Base-by-base conservation (phyloP, 2,113 vertebrate genomes). In the Periophthalmodon schlosseri region DNA sequence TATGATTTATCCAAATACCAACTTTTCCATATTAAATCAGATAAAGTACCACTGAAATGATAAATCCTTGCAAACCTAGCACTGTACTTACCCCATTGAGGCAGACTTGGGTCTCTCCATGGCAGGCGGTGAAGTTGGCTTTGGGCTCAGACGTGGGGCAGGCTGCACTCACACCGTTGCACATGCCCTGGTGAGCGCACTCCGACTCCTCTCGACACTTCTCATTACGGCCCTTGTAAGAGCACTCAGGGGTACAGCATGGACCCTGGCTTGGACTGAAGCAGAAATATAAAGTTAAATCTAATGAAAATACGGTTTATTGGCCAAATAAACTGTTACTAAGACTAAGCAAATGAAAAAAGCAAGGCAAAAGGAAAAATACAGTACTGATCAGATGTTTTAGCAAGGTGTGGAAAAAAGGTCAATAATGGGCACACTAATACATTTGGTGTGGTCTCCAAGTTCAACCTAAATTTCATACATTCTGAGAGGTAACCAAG, bases 121-220 rank as follows among this genome's bases (percentile, higher is more conserved):
- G 98, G 86, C 98, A 99, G 75, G 95, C 96, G 2, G 96, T 99
- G 81, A 99, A 95, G 92, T 99, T 98, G 39, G 92, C 91, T 83
- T 99, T 98, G 47, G 97, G 95, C 11, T 97, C 94, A 5, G 98
- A 99, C 0, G 96, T 88, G 9, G 98, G 98, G 80, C 97, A 99
- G 74, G 95, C 94, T 21, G 97, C 91, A 4, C 92, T 94, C 73
- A 70, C 6, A 0, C 96, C 97, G 33, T 95, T 96, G 72, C 97
- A 99, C 88, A 95, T 93, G 63, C 98, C 97, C 80, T 96, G 95
- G 77, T 94, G 94, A 0, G 98, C 97, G 49, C 98, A 99, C 88
- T 99, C 97, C 0, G 98, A 99, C 82, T 97, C 97, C 21, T 99
- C 96, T 4, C 98, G 92, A 77, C 98, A 99, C 87, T 98, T 98